Evolutionary conservation across 2,797 vertebrate genomes (phyloP).

Genomic region (Pempheris klunzingeri): DNA sequence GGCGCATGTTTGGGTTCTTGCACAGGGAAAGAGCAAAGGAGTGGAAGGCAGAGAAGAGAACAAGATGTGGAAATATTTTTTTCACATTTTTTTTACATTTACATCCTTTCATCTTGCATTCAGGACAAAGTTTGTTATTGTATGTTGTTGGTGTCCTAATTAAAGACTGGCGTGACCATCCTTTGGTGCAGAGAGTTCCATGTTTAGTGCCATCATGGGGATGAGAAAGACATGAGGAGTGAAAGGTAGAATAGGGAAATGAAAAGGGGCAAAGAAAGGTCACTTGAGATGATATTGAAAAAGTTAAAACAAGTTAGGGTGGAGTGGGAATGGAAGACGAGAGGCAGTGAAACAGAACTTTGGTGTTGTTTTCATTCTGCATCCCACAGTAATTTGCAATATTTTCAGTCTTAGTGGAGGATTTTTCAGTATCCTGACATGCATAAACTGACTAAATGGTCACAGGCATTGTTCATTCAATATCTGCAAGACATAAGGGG

Average conservation of each 20-base stretch:
- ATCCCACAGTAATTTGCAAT: conserved; percentile 27
- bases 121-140: conserved; percentile 43
- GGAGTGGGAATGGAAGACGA: conserved; percentile 35
- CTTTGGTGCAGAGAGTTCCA: conserved; percentile 20
- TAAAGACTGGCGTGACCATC: conserved; percentile 30
- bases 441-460: not conserved
- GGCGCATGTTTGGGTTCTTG: conserved; percentile 61
- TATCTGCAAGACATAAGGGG: conserved; percentile 1
- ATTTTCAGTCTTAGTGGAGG: conserved; percentile 19
- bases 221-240: conserved; percentile 35
- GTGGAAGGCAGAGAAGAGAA: conserved; percentile 34
- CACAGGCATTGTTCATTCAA: conserved; percentile 10
- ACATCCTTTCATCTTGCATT: conserved; percentile 41
- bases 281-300: conserved; percentile 54
- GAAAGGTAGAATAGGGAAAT: conserved; percentile 21
- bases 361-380: conserved; percentile 44
- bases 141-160: conserved; percentile 44
- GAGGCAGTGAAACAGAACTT: conserved; percentile 32
- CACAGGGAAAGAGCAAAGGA: conserved; percentile 39
- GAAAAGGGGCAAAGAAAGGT: conserved; percentile 40
- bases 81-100: conserved; percentile 32
- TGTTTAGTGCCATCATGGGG: conserved; percentile 9
- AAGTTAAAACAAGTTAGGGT: conserved; percentile 30
- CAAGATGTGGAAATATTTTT: conserved; percentile 31
- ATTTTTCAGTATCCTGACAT: conserved; percentile 15